Evolutionary conservation across 2,113 vertebrate species (phyloP).

Genomic region (Galbula dea): DNA sequence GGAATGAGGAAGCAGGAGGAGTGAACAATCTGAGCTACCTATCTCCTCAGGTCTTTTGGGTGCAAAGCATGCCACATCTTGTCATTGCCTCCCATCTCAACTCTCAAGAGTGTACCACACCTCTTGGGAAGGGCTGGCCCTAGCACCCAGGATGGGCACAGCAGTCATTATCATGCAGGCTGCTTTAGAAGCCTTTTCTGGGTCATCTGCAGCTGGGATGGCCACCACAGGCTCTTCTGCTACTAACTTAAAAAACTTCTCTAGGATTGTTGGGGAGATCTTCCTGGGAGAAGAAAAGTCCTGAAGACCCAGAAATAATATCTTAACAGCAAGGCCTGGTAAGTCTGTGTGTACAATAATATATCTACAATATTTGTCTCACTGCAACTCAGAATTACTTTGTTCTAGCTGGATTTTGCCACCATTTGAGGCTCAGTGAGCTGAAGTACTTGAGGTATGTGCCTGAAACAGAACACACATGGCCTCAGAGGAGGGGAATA

Average conservation of each 20-base stretch:
- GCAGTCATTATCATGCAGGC: background rate
- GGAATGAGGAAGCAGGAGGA: background rate
- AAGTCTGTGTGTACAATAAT: background rate
- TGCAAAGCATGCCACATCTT: accelerated
- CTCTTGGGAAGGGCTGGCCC: background rate
- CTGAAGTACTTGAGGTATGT: background rate
- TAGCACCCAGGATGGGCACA: background rate
- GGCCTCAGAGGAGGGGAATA: background rate
- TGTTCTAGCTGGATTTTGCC: background rate
- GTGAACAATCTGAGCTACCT: background rate
- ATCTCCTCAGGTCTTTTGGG: background rate
- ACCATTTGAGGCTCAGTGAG: background rate
- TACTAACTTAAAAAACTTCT: background rate
- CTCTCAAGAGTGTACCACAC: background rate
- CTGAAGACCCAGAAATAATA: background rate
- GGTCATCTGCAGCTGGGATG: background rate
- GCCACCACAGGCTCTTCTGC: background rate
- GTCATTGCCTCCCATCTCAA: background rate
- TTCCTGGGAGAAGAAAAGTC: background rate
- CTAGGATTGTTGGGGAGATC: background rate
- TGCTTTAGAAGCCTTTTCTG: background rate
- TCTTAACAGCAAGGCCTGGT: background rate
- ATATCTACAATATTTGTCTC: background rate
- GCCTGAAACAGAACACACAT: background rate
- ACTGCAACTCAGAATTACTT: background rate